Percentiles rank a stretch among this genome's conserved stretches.
Conservation (phyloP, 2,888 invertebrate species). For the Lamproptera curius region DNA sequence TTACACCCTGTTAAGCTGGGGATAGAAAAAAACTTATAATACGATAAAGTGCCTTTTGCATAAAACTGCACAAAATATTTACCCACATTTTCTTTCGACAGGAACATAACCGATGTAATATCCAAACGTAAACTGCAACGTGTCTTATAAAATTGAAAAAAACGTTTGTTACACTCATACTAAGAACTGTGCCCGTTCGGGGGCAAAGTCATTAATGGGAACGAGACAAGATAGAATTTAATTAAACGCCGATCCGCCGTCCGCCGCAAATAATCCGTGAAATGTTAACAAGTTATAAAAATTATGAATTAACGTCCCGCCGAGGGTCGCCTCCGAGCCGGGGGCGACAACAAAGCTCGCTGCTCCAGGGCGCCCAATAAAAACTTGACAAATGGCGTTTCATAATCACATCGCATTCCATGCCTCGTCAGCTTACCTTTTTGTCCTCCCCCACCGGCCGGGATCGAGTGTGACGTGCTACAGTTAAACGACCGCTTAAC, state of each 20-base stretch:
- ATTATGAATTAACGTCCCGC: slow-evolving; percentile 71
- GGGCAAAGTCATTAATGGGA: slow-evolving; percentile 20
- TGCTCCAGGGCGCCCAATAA: slow-evolving; percentile 72
- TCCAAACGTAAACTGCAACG: too few species aligned
- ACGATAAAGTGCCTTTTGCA: too few species aligned
- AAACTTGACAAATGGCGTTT: slow-evolving; percentile 78
- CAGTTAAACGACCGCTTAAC: neutral
- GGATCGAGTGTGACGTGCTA: neutral
- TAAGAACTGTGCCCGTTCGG: neutral
- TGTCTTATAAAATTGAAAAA: too few species aligned
- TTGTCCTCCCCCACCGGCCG: slow-evolving; percentile 52
- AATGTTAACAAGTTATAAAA: slow-evolving; percentile 74
- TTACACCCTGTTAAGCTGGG: too few species aligned
- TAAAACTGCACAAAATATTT: too few species aligned
- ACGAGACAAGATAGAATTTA: slow-evolving; percentile 39
- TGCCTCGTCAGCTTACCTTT: slow-evolving; percentile 58
- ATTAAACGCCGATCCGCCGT: slow-evolving; percentile 39
- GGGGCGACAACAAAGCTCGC: slow-evolving; percentile 56
- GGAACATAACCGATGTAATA: too few species aligned
- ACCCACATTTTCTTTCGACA: too few species aligned
- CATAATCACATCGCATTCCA: slow-evolving; percentile 75
- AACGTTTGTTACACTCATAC: too few species aligned
- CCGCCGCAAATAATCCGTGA: slow-evolving; percentile 40
- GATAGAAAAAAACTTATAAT: too few species aligned
- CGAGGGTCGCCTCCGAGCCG: slow-evolving; percentile 50